Evolutionary conservation across 2,797 vertebrate species (phyloP), one percentile per base, ranked within the genome.

Genomic region (Helarctos malayanus): DNA sequence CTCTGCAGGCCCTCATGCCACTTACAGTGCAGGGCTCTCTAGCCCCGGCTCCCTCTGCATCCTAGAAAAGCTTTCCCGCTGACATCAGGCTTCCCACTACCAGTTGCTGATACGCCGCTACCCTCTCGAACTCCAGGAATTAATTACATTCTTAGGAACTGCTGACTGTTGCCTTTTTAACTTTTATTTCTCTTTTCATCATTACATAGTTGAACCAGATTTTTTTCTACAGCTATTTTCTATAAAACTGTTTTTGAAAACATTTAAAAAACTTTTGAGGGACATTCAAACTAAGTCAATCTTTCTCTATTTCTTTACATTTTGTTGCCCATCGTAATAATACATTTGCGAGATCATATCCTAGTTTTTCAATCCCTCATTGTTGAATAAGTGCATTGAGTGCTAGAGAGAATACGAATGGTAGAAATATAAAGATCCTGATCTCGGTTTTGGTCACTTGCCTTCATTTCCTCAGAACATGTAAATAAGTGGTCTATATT

Each of bases 321-420:
- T 57, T 35, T 63, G 2, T 65, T 89, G 25, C 23, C 38, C 29
- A 63, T 56, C 27, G 63, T 18, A 81, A n/a, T 35, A 73, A 15
- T 84, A 69, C 4, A 2, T 81, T 32, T 19, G 23, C 49, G 29
- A 29, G 38, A 63, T 10, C 29, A 21, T 56, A 32, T 56, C 21
- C 57, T 80, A 3, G 73, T 56, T 14, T 94, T 69, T 94, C 68
- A 82, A 21, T 86, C 82, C 32, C 32, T 92, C 18, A n/a, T 41
- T 87, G 41, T 59, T 95, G 52, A 56, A 47, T 23, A 63, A 90
- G 8, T 13, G 2, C 2, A 35, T 61, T 1, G 0, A 29, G 11
- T 79, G 16, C 25, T 68, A 2, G 2, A 56, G 25, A 45, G 1
- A 11, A n/a, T 45, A 21, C 63, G 13, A 73, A 80, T 68, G 57